Conservation (phyloP, 1,140 invertebrate genomes). For the Drosophila ambigua region DNA sequence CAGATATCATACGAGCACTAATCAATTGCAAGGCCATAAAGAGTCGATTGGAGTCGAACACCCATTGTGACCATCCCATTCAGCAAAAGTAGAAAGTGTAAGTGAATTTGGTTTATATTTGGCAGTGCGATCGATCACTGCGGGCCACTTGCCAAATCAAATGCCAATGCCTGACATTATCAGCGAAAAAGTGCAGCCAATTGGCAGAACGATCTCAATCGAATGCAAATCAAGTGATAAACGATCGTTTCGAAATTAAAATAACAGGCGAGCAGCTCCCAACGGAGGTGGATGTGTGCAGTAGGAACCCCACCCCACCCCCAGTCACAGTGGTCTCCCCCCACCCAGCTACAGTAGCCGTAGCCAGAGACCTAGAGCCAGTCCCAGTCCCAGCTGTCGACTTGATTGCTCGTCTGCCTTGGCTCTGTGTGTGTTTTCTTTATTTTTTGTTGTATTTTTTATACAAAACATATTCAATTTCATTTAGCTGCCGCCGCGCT, state of each 20-base stretch:
- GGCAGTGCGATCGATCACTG: constrained; percentile 11
- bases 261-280: constrained; percentile 78
- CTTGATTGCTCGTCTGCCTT: constrained; percentile 50
- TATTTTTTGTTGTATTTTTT: constrained; percentile 55
- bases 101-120: constrained; percentile 47
- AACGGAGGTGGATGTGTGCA: constrained; percentile 41
- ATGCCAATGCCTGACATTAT: constrained; percentile 67
- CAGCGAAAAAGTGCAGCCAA: constrained; percentile 50
- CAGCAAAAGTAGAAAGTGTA: constrained; percentile 65
- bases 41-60: constrained; percentile 17
- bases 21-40: constrained; percentile 24
- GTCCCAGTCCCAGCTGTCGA: constrained; percentile 44
- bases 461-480: constrained; percentile 80
- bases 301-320: background rate
- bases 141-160: constrained; percentile 53
- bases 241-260: constrained; percentile 78
- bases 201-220: constrained; percentile 40
- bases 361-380: constrained; percentile 50
- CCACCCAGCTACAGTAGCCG: constrained; percentile 21
- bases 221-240: constrained; percentile 83
- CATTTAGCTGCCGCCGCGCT: constrained; percentile 59
- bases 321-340: too few species aligned
- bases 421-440: constrained; percentile 45
- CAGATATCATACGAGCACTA: background rate
- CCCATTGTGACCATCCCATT: background rate